Base-by-base conservation (phyloP, 2,113 vertebrate genomes). In the Lophius piscatorius region DNA sequence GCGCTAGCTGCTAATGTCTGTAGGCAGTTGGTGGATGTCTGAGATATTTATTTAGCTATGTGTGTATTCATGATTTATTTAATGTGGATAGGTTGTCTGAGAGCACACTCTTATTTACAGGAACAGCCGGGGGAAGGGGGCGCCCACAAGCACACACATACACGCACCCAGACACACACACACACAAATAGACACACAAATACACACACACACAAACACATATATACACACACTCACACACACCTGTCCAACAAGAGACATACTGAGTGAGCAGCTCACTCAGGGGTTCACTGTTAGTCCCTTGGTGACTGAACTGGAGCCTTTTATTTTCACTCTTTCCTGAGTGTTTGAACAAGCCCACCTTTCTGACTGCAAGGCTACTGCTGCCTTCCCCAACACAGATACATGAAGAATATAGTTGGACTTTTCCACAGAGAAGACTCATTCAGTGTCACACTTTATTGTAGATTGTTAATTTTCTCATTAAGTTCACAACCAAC, bases 61-160 rank as follows among this genome's bases (percentile, higher is more conserved):
- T 31, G 38, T 48, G 3, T 26, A 3, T 49, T 44, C 16, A 31
- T 31, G 6, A 17, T 48, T 46, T 14, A 34, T 68, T 47, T 38
- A 48, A 35, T 4, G 9, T 47, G 49, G 22, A 20, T 20, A 39
- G 29, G 45, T 34, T 57, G 29, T 28, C 26, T 31, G 38, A 55
- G n/a, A 40, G 21, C 4, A 11, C 17, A 10, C 4, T 42, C 21
- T 9, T 49, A 39, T 55, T 78, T 63, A 63, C 51, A 64, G 58
- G 26, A 74, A 63, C 23, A 49, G 39, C 52, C 34, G n/a, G 40
- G 22, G 42, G 34, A 62, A 33, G 34, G 14, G 51, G n/a, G 13
- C 24, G 22, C 8, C 45, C 44, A 42, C 22, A 11, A 36, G n/a
- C 28, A 9, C 18, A 45, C 22, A 35, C 29, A 33, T 17, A 35